phyloP scores from a whole-genome alignment of 2,888 invertebrate genomes.

The Psylliodes chrysocephalus region DNA sequence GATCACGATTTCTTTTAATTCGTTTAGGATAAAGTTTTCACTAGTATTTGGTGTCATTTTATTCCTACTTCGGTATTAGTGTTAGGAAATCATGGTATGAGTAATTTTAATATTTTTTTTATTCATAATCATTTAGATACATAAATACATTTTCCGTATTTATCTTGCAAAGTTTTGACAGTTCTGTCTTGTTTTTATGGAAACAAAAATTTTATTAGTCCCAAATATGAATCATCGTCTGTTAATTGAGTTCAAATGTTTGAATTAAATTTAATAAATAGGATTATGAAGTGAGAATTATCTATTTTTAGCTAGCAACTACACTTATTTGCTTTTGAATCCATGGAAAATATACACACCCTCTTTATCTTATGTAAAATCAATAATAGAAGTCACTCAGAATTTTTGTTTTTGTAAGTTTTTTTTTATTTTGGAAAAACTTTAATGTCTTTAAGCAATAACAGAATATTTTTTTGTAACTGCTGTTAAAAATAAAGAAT shows the following conservation, averaged over 20 bases:
- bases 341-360: conserved; percentile 18
- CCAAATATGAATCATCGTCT: conserved; percentile 19
- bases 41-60: conserved; percentile 17
- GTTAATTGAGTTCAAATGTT: conserved; percentile 8
- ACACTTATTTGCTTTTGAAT: neutral
- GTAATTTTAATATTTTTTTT: conserved; percentile 3
- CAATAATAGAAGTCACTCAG: conserved; percentile 12
- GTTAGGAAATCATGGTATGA: conserved; percentile 39
- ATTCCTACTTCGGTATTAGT: conserved; percentile 7
- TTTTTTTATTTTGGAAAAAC: neutral
- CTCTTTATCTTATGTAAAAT: conserved; percentile 19
- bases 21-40: conserved; percentile 22
- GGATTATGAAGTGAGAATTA: neutral
- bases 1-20: conserved; percentile 10
- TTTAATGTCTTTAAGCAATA: too few species aligned
- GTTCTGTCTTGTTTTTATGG: conserved; percentile 22
- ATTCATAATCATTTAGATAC: conserved; percentile 5
- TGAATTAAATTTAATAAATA: conserved; percentile 16
- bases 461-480: too few species aligned
- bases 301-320: neutral
- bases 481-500: too few species aligned
- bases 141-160: neutral
- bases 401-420: neutral
- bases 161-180: conserved; percentile 5
- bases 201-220: conserved; percentile 21